Evolutionary conservation across 2,797 vertebrate genomes (phyloP).

Genomic region (Mormyrops attenuatus): DNA sequence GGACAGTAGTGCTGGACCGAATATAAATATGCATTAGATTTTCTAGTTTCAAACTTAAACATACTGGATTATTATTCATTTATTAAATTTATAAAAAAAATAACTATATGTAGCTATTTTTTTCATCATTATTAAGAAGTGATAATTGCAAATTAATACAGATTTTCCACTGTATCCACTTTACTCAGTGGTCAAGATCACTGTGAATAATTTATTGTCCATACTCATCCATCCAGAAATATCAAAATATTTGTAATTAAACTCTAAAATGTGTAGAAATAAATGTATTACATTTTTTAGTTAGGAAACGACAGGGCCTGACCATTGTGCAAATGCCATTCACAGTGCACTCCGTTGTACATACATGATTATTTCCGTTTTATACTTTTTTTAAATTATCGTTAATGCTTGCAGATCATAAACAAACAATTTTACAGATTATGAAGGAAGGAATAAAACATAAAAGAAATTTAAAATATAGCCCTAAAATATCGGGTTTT

Average conservation of each 20-base stretch:
- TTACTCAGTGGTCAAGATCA: background rate
- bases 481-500: background rate
- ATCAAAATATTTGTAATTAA: background rate
- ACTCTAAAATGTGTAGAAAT: background rate
- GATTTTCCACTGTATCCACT: background rate
- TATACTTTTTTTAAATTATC: background rate
- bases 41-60: background rate
- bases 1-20: background rate
- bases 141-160: background rate
- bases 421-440: background rate
- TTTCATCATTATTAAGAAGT: background rate
- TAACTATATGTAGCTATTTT: background rate
- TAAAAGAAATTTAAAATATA: background rate
- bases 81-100: background rate
- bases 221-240: background rate
- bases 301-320: background rate
- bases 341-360: background rate
- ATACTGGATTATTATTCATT: background rate
- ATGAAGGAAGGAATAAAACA: background rate
- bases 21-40: background rate
- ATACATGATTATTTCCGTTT: background rate
- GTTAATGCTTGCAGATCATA: background rate
- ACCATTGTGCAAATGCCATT: background rate
- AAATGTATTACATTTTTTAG: background rate
- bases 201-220: background rate